Evolutionary conservation across 2,797 vertebrate genomes (phyloP), one percentile per base, ranked within the genome.

Genomic region (Lateolabrax maculatus): DNA sequence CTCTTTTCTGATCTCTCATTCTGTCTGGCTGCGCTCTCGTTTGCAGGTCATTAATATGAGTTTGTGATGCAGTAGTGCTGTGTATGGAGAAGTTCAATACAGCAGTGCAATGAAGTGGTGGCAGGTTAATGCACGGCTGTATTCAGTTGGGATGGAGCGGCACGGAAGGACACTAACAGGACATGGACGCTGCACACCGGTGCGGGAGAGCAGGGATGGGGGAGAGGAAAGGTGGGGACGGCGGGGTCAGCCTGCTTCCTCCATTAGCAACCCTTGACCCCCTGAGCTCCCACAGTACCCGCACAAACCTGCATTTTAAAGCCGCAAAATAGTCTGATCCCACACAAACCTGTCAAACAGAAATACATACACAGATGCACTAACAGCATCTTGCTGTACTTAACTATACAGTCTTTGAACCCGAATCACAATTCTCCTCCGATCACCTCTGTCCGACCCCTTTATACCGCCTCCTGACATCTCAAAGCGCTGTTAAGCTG

Each of bases 261-360:
- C 87, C 88, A 91, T 92, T 91, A 90, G 87, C 55, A 67, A 82
- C 83, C 87, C 90, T 82, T 90, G 81, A 90, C 75, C 84, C 49
- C 5, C 2, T 44, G 44, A 70, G 64, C 53, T 84, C 72, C 80
- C 73, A 55, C 15, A 51, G 60, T 68, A 53, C 55, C 49, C 41
- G 73, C 58, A 83, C 9, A 23, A 75, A 80, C 21, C 7, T 25
- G 23, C 21, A 77, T 85, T 82, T 84, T 58, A 49, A 65, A 61
- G 18, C 31, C 1, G 1, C n/a, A 77, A 49, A 72, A 75, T 41
- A 37, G 31, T 56, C 19, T n/a, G 23, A 62, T 57, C 27, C 19
- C 25, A 69, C 9, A 52, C 37, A 44, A 69, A 71, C 56, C 52
- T 18, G 4, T 41, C 8, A 68, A 66, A 53, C 36, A 66, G 23